Evolutionary conservation across 2,113 vertebrate genomes (phyloP), one percentile per base, ranked within the genome.

Genomic region (Diphyllodes magnificus): DNA sequence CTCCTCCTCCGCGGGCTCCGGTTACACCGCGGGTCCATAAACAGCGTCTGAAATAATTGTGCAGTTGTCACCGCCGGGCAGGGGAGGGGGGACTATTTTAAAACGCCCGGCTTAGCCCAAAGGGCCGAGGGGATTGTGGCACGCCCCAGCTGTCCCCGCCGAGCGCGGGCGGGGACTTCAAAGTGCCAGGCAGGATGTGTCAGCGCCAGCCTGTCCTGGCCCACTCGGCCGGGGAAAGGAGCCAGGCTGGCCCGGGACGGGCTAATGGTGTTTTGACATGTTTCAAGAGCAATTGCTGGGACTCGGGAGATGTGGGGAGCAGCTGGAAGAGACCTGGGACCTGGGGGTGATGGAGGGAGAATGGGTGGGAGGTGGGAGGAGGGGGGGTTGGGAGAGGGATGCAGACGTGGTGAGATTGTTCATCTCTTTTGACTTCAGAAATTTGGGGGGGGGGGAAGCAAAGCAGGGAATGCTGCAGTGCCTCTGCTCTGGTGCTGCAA

Each of bases 51-150:
- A 96, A 98, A 97, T 95, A 97, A 95, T 92, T 63, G 65, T 11
- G 56, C 97, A 98, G 98, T 98, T 98, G 97, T 98, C 97, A 71
- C 92, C 59, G 8, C 59, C 53, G 86, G 83, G 65, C 5, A 77
- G n/a, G 86, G 82, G 72, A 64, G 21, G 82, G 44, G 40, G 31
- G 31, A 5, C 95, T 97, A 96, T 98, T 98, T 98, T 97, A 97
- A 97, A 98, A 90, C 65, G 2, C 14, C 53, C 15, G 37, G 95
- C 97, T 97, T 89, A 95, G 53, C 93, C 84, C 76, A 63, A 84
- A 96, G 85, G 96, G 82, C 86, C 31, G 30, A 31, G 35, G 88
- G 89, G 91, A 95, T 87, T 83, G 92, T 65, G 95, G 94, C 88
- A 80, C 22, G 39, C 25, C 66, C 89, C 97, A 98, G 97, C 97